phyloP scores from a whole-genome alignment of 2,888 invertebrate species.

The Acrobasis suavella region DNA sequence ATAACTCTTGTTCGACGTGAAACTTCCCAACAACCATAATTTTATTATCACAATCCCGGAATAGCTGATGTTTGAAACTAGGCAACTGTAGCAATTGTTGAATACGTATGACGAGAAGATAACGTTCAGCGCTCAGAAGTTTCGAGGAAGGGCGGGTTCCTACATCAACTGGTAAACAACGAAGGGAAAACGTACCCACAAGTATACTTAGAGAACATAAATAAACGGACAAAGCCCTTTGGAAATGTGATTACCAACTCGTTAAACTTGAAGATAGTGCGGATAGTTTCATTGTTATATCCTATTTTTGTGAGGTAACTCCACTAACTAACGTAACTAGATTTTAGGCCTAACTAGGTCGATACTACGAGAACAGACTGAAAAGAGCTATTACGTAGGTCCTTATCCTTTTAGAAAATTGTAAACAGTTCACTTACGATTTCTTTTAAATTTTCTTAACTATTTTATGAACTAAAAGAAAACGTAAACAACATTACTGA shows the following conservation, averaged over 20 bases:
- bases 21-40: slow-evolving; percentile 16
- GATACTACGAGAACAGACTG: too few species aligned
- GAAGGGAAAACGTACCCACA: slow-evolving; percentile 7
- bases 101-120: slow-evolving; percentile 19
- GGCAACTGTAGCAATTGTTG: slow-evolving; percentile 14
- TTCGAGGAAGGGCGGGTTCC: slow-evolving; percentile 14
- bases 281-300: not conserved
- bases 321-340: not conserved
- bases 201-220: slow-evolving; percentile 9
- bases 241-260: slow-evolving; percentile 15
- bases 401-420: too few species aligned
- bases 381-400: too few species aligned
- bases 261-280: slow-evolving; percentile 8
- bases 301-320: not conserved
- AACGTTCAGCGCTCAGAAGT: slow-evolving; percentile 14
- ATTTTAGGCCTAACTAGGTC: too few species aligned
- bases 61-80: slow-evolving; percentile 22
- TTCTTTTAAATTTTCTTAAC: too few species aligned
- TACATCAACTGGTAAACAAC: slow-evolving; percentile 21
- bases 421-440: too few species aligned
- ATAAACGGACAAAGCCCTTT: slow-evolving; percentile 14
- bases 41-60: slow-evolving; percentile 15
- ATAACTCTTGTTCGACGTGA: slow-evolving; percentile 8
- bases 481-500: too few species aligned
- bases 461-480: too few species aligned